Evolutionary conservation across 2,113 vertebrate genomes (phyloP).

Genomic region (Lepisosteus oculatus): DNA sequence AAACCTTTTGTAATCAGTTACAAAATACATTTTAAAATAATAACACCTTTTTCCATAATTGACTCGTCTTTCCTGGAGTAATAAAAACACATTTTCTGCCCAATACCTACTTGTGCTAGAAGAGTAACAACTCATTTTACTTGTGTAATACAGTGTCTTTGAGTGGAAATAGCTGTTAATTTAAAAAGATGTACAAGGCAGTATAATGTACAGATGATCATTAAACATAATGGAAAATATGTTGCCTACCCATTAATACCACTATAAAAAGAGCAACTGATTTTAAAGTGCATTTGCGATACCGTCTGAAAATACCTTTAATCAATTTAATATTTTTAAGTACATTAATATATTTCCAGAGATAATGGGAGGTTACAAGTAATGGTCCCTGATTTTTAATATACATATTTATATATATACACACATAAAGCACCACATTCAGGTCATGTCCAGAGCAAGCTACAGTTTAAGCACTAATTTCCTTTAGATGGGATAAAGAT

Average conservation of each 20-base stretch:
- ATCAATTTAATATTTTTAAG: conserved; percentile 19
- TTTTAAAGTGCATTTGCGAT: not conserved
- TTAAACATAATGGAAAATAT: not conserved
- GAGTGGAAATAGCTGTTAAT: not conserved
- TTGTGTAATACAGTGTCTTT: no score
- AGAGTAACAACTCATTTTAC: no score
- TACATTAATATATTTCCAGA: conserved; percentile 38
- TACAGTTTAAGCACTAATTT: conserved; percentile 38
- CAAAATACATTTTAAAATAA: no score
- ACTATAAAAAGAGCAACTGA: not conserved
- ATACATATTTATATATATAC: conserved; percentile 49
- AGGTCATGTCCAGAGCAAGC: conserved; percentile 23
- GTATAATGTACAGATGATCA: not conserved
- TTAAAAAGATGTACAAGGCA: not conserved
- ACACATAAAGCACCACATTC: conserved; percentile 26
- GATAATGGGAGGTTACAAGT: conserved; percentile 31
- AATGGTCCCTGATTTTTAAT: conserved; percentile 42
- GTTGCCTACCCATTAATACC: not conserved
- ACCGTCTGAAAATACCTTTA: not conserved
- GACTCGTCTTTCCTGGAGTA: no score
- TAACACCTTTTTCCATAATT: no score
- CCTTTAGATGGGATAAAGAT: conserved; percentile 40
- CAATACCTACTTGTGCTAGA: no score
- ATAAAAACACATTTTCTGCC: no score
- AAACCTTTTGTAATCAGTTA: no score